A percentile compares a stretch with the other conserved stretches of the same genome.
Evolutionary conservation across 2,797 vertebrate species (phyloP).

Genomic region (Onychomys torridus): DNA sequence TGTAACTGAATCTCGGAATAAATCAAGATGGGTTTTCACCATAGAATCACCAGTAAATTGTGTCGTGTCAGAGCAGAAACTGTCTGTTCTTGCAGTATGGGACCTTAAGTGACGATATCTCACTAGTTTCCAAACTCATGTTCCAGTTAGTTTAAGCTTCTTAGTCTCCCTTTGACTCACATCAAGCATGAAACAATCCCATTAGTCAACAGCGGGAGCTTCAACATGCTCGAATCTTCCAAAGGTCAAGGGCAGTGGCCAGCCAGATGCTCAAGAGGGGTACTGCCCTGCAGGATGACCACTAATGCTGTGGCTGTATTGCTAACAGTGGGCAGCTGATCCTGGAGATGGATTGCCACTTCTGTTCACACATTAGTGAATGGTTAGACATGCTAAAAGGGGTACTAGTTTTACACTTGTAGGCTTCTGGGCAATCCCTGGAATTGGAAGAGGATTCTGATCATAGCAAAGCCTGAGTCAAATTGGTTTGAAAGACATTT

Average conservation of each 20-base stretch:
- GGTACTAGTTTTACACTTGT: not conserved
- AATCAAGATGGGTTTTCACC: not conserved
- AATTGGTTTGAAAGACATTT: not conserved
- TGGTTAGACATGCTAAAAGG: not conserved
- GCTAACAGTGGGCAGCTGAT: not conserved
- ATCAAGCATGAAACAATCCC: not conserved
- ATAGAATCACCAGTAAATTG: conserved; percentile 3
- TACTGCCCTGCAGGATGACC: too few relatives aligned
- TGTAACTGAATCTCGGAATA: conserved; percentile 52
- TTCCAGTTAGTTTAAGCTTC: not conserved
- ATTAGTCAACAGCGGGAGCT: not conserved
- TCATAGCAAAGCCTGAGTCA: not conserved
- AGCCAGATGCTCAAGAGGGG: not conserved
- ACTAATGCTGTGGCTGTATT: not conserved
- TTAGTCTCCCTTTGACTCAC: not conserved
- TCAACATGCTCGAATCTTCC: not conserved
- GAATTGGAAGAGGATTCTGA: not conserved
- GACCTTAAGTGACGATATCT: not conserved
- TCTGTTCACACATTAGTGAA: not conserved
- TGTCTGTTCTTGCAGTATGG: not conserved
- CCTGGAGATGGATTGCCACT: not conserved
- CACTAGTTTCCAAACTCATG: conserved; percentile 1
- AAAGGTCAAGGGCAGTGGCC: not conserved
- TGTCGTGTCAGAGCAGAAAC: not conserved
- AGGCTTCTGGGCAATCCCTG: not conserved